Conservation (phyloP, 2,113 vertebrate genomes). For the Globicephala melas region DNA sequence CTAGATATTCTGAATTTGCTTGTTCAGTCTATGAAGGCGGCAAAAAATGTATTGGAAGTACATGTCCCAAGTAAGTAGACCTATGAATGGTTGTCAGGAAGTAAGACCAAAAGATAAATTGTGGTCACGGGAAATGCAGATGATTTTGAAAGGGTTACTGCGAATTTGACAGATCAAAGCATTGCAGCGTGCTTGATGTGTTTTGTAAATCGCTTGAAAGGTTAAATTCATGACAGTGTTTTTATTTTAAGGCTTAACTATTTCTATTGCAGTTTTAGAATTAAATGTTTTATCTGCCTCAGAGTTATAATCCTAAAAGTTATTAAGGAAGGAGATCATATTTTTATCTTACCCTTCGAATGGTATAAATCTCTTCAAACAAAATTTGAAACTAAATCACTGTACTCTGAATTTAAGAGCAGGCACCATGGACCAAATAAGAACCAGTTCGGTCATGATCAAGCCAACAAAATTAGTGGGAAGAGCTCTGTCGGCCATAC, state of each 20-base stretch:
- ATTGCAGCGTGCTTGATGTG: accelerated
- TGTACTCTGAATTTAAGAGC: background rate
- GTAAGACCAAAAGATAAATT: background rate
- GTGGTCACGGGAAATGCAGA: background rate
- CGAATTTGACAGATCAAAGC: background rate
- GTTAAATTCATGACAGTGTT: background rate
- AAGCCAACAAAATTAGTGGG: background rate
- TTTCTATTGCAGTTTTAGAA: background rate
- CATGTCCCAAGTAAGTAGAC: background rate
- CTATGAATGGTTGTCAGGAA: background rate
- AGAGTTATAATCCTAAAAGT: background rate
- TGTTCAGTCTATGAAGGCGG: background rate
- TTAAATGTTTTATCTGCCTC: background rate
- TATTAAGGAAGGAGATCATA: background rate
- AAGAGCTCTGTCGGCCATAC: background rate
- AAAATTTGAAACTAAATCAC: background rate
- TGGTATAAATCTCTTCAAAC: background rate
- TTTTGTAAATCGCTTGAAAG: constrained; percentile 6
- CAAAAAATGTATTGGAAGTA: background rate
- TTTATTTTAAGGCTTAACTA: background rate
- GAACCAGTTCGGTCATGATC: background rate
- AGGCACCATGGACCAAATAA: background rate
- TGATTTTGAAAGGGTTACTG: background rate
- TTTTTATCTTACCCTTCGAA: background rate
- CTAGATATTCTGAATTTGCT: background rate